A percentile compares a stretch with the other conserved stretches of the same genome.
These are phyloP conservation scores for Dipus sagitta DNA, from an alignment of 2,797 vertebrate genomes.

Conservation along the genomic window DNA sequence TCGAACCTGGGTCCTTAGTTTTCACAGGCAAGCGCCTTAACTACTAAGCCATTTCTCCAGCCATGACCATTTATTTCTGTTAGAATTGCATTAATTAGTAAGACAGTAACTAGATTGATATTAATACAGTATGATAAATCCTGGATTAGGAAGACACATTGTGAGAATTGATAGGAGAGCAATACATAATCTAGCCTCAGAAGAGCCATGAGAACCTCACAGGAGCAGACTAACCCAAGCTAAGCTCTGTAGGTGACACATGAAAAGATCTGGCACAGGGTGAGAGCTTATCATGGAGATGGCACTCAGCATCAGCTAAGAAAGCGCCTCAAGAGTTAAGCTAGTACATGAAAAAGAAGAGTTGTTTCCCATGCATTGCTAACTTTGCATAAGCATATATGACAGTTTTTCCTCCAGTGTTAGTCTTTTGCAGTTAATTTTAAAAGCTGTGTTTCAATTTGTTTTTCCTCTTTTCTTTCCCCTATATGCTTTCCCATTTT, in stretches of 20 bases:
- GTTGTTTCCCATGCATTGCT: slow-evolving; percentile 7
- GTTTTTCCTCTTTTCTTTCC: background rate
- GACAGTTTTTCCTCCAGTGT: background rate
- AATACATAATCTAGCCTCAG: background rate
- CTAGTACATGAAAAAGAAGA: background rate
- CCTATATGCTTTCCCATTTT: background rate
- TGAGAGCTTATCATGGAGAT: background rate
- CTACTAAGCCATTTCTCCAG: too few species aligned
- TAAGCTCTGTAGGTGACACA: background rate
- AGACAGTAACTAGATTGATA: background rate
- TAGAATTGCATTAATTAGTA: background rate
- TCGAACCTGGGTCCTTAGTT: too few species aligned
- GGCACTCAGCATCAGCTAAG: background rate
- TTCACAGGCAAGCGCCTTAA: too few species aligned
- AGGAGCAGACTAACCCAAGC: background rate
- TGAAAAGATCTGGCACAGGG: background rate
- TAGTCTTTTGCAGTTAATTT: slow-evolving; percentile 12
- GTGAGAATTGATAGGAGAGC: background rate
- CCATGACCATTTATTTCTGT: background rate
- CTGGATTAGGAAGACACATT: background rate
- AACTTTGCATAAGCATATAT: background rate
- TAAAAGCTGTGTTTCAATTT: background rate
- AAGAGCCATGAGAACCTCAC: background rate
- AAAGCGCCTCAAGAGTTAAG: background rate
- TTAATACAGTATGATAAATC: background rate